Evolutionary conservation across 1,140 invertebrate genomes (phyloP).

Genomic region (Drosophila pseudoobscura): DNA sequence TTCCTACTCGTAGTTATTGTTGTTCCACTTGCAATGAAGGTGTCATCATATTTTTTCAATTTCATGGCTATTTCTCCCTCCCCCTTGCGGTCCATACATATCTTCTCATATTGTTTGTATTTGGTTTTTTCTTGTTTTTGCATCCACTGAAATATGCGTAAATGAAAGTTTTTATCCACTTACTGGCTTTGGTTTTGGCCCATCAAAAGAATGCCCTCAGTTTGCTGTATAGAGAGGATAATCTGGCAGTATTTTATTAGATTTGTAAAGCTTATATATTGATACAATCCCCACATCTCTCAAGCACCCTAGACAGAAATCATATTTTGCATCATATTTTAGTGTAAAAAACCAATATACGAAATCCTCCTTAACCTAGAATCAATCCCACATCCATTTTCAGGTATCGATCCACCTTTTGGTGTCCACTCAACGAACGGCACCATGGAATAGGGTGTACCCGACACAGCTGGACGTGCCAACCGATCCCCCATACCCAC

Average conservation of each 20-base stretch:
- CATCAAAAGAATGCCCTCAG: background rate
- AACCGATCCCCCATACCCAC: no score
- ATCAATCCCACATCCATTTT: no score
- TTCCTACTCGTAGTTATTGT: conserved; percentile 19
- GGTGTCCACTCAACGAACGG: background rate
- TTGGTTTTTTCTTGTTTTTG: background rate
- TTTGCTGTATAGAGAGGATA: background rate
- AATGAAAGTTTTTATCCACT: conserved; percentile 27
- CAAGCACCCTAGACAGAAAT: no score
- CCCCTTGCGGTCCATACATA: no score
- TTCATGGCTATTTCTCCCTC: conserved; percentile 57
- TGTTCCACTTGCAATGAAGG: conserved; percentile 71
- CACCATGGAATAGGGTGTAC: background rate
- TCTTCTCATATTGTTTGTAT: conserved; percentile 1
- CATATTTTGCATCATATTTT: background rate
- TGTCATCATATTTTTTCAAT: conserved; percentile 80
- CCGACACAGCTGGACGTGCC: no score
- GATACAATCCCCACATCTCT: no score
- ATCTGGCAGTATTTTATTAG: no score
- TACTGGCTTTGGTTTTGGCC: conserved; percentile 3
- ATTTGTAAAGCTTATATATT: no score
- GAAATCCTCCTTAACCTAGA: no score
- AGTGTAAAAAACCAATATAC: no score
- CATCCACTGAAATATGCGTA: conserved; percentile 37
- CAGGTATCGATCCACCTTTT: no score